Evolutionary conservation across 2,888 invertebrate genomes (phyloP), one percentile per base, ranked within the genome.

Genomic region (Tetragnatha montana): DNA sequence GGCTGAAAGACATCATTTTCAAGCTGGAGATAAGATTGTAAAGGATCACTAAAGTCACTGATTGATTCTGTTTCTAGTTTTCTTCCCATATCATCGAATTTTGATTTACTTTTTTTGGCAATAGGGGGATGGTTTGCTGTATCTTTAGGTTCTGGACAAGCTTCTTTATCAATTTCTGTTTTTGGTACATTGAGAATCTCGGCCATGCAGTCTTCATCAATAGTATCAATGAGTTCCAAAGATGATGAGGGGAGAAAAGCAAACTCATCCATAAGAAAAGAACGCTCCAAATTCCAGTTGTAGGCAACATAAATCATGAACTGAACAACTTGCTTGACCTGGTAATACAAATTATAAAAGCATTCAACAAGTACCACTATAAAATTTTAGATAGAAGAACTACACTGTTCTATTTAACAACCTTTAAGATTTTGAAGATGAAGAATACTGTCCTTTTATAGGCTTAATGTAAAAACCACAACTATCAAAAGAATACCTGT

Each of bases 271-370:
- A 98, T 95, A 71, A 97, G 94, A 93, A 98, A 98, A 0, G 98
- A 96, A 92, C 97, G 96, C 93, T 99, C 99, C 74, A 99, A 94
- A 80, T 97, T 95, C 96, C 98, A 97, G 92, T 98, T 98, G 93
- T 99, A 99, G 69, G 96, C 95, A 0, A 96, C 96, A 90, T 97
- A 96, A 0, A 98, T 95, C 95, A 98, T 95, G 93, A 96, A 96
- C 79, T 96, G 96, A 0, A 96, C 95, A 0, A 98, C 96, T 92
- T 95, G 96, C 93, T 99, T 98, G 0, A 98, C 96, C 89, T 89
- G 60, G 22, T 74, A 79, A n/a, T n/a, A 50, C 60, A 60, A 17
- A 17, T 68, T 47, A 87, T 50, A 60, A 80, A 35, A 35, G 35
- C 35, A 35, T 35, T 35, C 35, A 35, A 35, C 35, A 35, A 35